Evolutionary conservation across 2,113 vertebrate genomes (phyloP).

Genomic region (Semicossyphus pulcher): DNA sequence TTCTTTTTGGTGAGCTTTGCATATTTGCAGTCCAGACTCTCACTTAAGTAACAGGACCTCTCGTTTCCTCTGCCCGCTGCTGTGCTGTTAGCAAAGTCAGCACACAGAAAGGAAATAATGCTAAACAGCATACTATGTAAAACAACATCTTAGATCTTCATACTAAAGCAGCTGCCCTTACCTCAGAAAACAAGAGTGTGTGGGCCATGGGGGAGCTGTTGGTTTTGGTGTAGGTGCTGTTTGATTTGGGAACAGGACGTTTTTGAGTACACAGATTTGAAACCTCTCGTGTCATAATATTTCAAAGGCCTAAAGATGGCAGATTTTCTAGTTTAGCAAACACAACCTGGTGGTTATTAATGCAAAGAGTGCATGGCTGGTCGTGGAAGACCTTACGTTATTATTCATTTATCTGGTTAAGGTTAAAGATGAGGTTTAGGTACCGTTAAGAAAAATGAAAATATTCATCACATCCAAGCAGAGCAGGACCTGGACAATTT

Average conservation of each 20-base stretch:
- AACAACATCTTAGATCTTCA: neutral
- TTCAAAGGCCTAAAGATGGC: too few species aligned
- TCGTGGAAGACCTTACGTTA: neutral
- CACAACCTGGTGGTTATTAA: neutral
- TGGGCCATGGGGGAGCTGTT: too few species aligned
- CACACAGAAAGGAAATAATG: neutral
- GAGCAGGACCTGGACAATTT: too few species aligned
- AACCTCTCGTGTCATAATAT: too few species aligned
- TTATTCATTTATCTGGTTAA: neutral
- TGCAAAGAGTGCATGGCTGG: neutral
- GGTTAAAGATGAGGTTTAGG: neutral
- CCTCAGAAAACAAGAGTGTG: neutral
- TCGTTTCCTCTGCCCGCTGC: conserved; percentile 28
- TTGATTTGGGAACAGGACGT: too few species aligned
- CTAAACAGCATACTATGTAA: conserved; percentile 7
- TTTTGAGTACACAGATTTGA: too few species aligned
- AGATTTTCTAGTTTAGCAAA: neutral
- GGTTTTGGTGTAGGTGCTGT: too few species aligned
- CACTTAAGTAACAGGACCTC: conserved; percentile 32
- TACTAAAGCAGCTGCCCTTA: neutral
- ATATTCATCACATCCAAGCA: too few species aligned
- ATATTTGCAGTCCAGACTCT: conserved; percentile 47
- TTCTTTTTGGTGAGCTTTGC: conserved; percentile 56
- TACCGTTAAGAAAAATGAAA: too few species aligned
- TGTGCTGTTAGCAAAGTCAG: conserved; percentile 34